Conservation (phyloP, 2,888 invertebrate genomes). For the Acanthoscelides obtectus region DNA sequence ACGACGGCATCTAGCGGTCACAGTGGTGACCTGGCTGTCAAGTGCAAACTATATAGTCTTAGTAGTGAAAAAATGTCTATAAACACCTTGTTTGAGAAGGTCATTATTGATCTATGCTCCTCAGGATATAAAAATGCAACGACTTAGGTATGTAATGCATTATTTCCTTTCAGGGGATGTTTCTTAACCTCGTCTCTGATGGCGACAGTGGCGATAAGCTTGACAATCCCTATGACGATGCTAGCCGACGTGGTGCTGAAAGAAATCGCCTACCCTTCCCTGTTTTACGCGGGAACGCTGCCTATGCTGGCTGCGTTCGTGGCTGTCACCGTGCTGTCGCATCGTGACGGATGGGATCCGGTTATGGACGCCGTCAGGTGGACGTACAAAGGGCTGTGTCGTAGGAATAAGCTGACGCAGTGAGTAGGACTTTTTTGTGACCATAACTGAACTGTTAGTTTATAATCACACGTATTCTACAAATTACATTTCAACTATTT, state of each 20-base stretch:
- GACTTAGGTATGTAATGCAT: background rate
- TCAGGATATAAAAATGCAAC: too few species aligned
- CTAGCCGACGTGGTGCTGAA: constrained; percentile 74
- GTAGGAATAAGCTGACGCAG: constrained; percentile 50
- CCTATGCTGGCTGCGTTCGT: constrained; percentile 75
- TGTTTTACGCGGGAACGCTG: constrained; percentile 73
- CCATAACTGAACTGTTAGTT: too few species aligned
- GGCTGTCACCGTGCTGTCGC: constrained; percentile 63
- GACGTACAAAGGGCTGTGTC: constrained; percentile 49
- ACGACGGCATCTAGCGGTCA: too few species aligned
- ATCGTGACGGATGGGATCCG: constrained; percentile 81
- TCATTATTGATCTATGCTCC: too few species aligned
- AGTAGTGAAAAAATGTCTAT: too few species aligned
- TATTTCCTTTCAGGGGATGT: constrained; percentile 63
- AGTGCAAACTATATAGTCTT: too few species aligned
- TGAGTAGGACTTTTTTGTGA: constrained; percentile 29
- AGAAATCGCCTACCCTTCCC: constrained; percentile 60
- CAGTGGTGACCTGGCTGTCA: too few species aligned
- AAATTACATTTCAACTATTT: too few species aligned
- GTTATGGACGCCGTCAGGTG: constrained; percentile 55
- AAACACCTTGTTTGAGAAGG: too few species aligned
- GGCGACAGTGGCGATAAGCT: constrained; percentile 79
- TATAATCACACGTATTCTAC: too few species aligned
- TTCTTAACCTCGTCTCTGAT: constrained; percentile 88
- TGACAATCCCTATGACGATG: constrained; percentile 87